Evolutionary conservation across 2,888 invertebrate genomes (phyloP).

Genomic region (Chymomyza fuscimana): DNA sequence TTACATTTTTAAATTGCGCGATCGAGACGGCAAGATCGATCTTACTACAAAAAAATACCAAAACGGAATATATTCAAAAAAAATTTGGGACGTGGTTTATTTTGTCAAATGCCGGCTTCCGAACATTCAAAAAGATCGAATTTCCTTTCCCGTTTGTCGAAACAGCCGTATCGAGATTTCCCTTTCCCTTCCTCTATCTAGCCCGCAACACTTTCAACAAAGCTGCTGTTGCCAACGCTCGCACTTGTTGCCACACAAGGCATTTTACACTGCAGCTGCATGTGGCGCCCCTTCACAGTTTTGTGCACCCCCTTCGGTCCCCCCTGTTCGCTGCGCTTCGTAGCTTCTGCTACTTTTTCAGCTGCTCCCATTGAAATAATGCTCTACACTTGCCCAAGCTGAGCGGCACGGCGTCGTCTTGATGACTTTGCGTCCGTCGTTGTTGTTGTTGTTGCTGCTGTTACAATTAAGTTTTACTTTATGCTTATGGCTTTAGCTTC

Average conservation of each 20-base stretch:
- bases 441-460: conserved; percentile 37
- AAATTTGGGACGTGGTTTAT: no score
- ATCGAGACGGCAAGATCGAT: no score
- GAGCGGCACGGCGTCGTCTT: conserved; percentile 11
- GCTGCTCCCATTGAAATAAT: conserved; percentile 16
- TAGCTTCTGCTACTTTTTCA: conserved; percentile 57
- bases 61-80: no score
- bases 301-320: not conserved
- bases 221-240: not conserved
- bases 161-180: no score
- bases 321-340: conserved; percentile 60
- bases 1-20: no score
- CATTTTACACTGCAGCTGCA: conserved; percentile 19
- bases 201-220: conserved; percentile 16
- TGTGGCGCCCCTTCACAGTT: conserved; percentile 10
- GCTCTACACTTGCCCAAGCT: conserved; percentile 1
- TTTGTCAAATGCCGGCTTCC: no score
- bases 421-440: conserved; percentile 4
- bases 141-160: no score
- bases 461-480: conserved; percentile 70
- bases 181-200: no score
- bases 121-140: no score
- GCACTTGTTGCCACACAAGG: conserved; percentile 18
- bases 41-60: no score
- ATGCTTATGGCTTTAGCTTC: conserved; percentile 52